Percentiles rank a stretch among this genome's conserved stretches.
phyloP scores from a whole-genome alignment of 1,140 invertebrate species.

The Gonioctena quinquepunctata region DNA sequence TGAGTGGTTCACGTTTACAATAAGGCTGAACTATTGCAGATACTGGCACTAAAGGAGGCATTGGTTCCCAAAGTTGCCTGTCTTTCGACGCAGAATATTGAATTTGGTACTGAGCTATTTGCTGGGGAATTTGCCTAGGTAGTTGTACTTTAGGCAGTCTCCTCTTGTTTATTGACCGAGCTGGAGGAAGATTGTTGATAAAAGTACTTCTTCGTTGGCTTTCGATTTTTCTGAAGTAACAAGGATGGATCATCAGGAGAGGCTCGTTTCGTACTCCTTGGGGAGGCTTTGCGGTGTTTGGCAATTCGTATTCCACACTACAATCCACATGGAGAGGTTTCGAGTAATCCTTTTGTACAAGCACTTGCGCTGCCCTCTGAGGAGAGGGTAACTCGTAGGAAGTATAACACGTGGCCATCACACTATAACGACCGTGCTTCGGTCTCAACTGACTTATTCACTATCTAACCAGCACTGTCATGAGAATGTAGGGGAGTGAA shows the following conservation, averaged over 20 bases:
- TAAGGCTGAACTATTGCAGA: conserved; percentile 52
- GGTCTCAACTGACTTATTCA: conserved; percentile 47
- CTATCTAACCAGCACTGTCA: not conserved
- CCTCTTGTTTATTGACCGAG: conserved; percentile 49
- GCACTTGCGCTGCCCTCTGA: conserved; percentile 44
- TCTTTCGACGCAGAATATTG: conserved; percentile 44
- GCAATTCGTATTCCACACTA: conserved; percentile 83
- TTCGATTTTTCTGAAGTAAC: conserved; percentile 79
- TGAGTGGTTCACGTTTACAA: conserved; percentile 39
- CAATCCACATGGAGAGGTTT: conserved; percentile 80
- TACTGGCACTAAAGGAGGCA: conserved; percentile 58
- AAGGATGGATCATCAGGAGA: conserved; percentile 83
- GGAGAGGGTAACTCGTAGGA: conserved; percentile 48
- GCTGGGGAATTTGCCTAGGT: conserved; percentile 50
- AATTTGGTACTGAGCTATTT: conserved; percentile 54
- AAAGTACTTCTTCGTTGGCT: conserved; percentile 75
- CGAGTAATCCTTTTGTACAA: conserved; percentile 71
- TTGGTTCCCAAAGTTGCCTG: conserved; percentile 52
- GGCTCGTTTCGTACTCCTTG: conserved; percentile 75
- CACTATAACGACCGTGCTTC: conserved; percentile 39
- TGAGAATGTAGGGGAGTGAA: not conserved
- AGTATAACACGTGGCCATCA: conserved; percentile 53
- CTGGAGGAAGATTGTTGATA: conserved; percentile 71
- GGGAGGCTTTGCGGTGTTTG: conserved; percentile 79
- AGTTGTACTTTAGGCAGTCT: conserved; percentile 41